These are phyloP conservation scores for Anastatus disparis DNA, from an alignment of 1,140 invertebrate species.

Conservation along the genomic window DNA sequence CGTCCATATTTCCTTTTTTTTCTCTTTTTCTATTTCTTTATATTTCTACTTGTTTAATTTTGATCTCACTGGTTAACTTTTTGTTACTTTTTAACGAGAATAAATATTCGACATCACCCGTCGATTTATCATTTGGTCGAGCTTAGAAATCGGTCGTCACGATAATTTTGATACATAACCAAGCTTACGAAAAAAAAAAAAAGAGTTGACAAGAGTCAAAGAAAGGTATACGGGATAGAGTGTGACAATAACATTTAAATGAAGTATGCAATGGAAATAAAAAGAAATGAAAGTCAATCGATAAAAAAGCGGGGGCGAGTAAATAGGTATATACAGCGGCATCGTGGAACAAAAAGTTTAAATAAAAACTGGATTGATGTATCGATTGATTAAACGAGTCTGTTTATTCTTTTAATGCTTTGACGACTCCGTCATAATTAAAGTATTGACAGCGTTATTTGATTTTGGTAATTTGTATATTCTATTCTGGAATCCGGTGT, in stretches of 20 bases:
- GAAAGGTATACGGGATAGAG: not conserved
- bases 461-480: too few species aligned
- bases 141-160: too few species aligned
- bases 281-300: not conserved
- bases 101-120: too few species aligned
- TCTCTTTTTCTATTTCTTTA: not conserved
- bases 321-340: conserved; percentile 3
- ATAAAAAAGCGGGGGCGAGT: not conserved
- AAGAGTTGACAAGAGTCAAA: not conserved
- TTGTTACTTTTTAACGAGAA: too few species aligned
- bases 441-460: too few species aligned
- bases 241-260: conserved; percentile 6
- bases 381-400: conserved; percentile 16
- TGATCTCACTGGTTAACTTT: conserved; percentile 28
- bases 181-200: not conserved
- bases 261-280: not conserved
- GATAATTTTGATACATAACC: conserved; percentile 24
- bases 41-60: not conserved
- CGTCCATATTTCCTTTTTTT: conserved; percentile 46
- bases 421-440: too few species aligned
- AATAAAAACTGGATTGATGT: conserved; percentile 7
- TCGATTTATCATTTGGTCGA: too few species aligned
- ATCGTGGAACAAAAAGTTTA: conserved; percentile 9
- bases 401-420: not conserved
- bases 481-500: too few species aligned